A percentile compares a stretch with the other conserved stretches of the same genome.
Evolutionary conservation across 2,113 vertebrate genomes (phyloP).

Genomic region (Pavo muticus): DNA sequence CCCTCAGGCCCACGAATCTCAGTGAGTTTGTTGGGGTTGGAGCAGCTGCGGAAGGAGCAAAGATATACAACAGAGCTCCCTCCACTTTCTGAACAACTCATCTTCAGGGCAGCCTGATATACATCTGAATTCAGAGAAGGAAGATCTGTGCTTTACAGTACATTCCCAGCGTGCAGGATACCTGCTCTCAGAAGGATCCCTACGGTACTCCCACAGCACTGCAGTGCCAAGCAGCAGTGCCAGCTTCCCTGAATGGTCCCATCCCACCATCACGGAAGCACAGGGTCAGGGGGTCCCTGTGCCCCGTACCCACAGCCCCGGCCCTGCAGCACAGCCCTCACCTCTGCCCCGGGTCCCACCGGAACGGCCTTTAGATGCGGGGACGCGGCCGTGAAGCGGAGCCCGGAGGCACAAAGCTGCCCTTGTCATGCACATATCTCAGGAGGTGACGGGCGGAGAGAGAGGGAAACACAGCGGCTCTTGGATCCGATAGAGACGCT

Average conservation of each 20-base stretch:
- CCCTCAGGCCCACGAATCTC: neutral
- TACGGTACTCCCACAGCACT: neutral
- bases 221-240: neutral
- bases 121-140: neutral
- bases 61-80: neutral
- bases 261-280: too few species aligned
- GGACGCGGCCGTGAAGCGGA: neutral
- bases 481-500: slow-evolving; percentile 20
- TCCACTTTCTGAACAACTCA: neutral
- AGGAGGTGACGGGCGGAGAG: neutral
- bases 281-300: neutral
- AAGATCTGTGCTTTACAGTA: neutral
- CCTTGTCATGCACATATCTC: slow-evolving; percentile 63
- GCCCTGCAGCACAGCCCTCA: neutral
- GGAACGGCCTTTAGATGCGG: slow-evolving; percentile 46
- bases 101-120: neutral
- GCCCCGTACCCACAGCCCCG: neutral
- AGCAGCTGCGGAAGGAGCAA: neutral
- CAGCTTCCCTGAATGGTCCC: neutral
- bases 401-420: slow-evolving; percentile 13
- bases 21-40: neutral
- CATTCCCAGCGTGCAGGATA: neutral
- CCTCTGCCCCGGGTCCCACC: neutral
- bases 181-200: neutral
- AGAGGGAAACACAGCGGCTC: slow-evolving; percentile 49